These are phyloP conservation scores for Heteropelma amictum DNA, from an alignment of 2,888 invertebrate genomes.

Conservation along the genomic window DNA sequence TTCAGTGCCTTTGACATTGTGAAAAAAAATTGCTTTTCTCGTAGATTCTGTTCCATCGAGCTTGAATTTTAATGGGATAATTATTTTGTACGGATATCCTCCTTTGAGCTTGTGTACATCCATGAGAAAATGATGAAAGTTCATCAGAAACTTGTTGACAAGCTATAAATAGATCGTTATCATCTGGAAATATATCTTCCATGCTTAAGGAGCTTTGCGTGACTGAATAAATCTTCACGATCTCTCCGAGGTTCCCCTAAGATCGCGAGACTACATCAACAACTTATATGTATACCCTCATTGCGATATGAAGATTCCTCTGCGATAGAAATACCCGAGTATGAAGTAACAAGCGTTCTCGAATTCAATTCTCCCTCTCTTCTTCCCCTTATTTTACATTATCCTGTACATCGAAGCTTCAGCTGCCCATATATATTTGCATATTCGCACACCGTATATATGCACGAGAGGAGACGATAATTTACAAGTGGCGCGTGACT, in stretches of 20 bases:
- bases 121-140: no score
- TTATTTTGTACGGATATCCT: no score
- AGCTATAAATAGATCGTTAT: neutral
- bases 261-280: neutral
- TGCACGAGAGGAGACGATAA: slow-evolving; percentile 21
- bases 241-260: neutral
- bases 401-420: no score
- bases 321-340: slow-evolving; percentile 1
- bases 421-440: neutral
- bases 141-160: slow-evolving; percentile 14
- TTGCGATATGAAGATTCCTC: slow-evolving; percentile 11
- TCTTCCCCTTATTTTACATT: neutral
- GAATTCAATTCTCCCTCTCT: neutral
- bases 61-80: no score
- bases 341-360: slow-evolving; percentile 14
- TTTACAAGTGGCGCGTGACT: slow-evolving; percentile 52
- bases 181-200: slow-evolving; percentile 9
- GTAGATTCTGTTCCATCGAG: no score
- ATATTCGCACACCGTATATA: neutral
- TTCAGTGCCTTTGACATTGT: no score
- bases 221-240: slow-evolving; percentile 23
- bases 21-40: no score
- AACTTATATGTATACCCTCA: slow-evolving; percentile 10
- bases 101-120: no score
- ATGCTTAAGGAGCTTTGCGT: slow-evolving; percentile 6